These are phyloP conservation scores for Coenonympha glycerion DNA, from an alignment of 2,888 invertebrate species.

Conservation along the genomic window DNA sequence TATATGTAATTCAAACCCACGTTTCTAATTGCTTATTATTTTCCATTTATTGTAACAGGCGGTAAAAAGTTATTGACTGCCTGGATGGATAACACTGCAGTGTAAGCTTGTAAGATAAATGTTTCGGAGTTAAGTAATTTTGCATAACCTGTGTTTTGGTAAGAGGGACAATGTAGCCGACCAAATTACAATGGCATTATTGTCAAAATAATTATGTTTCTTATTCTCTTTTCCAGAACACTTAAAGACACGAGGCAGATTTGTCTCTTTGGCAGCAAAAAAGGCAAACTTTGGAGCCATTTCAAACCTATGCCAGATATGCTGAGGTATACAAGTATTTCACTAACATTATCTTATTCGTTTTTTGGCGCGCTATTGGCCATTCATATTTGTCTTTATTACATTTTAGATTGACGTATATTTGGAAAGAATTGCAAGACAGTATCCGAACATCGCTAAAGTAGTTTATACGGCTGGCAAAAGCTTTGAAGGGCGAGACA, in stretches of 20 bases:
- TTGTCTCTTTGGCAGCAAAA: slow-evolving; percentile 27
- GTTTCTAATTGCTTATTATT: too few species aligned
- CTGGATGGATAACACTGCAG: too few species aligned
- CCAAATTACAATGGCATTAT: not conserved
- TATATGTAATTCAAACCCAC: too few species aligned
- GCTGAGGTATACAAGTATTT: slow-evolving; percentile 71
- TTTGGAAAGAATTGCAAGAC: slow-evolving; percentile 58
- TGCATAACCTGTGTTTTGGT: too few species aligned
- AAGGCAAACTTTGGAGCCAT: slow-evolving; percentile 40
- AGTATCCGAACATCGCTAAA: slow-evolving; percentile 69
- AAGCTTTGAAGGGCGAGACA: slow-evolving; percentile 74
- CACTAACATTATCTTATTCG: too few species aligned
- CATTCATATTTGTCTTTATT: not conserved
- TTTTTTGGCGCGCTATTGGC: too few species aligned
- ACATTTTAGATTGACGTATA: slow-evolving; percentile 65
- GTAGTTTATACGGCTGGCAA: slow-evolving; percentile 75
- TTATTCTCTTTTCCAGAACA: slow-evolving; percentile 27
- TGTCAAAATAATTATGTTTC: not conserved
- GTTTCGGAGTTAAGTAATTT: too few species aligned
- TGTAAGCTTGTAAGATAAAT: too few species aligned
- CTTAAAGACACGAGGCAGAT: slow-evolving; percentile 35
- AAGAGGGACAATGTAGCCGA: not conserved
- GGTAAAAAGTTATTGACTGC: too few species aligned
- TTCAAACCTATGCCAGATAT: slow-evolving; percentile 77
- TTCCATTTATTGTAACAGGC: too few species aligned